Conservation (phyloP, 2,797 vertebrate species). For the Microchirus variegatus region DNA sequence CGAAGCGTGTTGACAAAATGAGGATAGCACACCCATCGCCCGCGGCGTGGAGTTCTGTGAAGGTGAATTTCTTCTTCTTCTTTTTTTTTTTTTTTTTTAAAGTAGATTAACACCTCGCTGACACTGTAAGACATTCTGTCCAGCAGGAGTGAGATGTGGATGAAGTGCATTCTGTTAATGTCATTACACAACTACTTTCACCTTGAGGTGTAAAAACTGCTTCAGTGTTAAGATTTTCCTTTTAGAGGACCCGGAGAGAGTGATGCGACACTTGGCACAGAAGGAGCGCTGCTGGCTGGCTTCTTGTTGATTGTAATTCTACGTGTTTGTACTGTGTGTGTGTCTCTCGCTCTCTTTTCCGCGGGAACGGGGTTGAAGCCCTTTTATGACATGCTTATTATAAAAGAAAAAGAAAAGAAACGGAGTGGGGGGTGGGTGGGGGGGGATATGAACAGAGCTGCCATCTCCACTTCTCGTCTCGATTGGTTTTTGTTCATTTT, state of each 20-base stretch:
- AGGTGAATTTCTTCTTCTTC: conserved; percentile 20
- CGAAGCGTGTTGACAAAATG: conserved; percentile 64
- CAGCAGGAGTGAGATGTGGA: conserved; percentile 57
- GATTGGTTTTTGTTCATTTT: conserved; percentile 52
- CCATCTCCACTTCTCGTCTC: conserved; percentile 59
- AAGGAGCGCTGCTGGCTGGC: conserved; percentile 69
- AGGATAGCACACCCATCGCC: conserved; percentile 52
- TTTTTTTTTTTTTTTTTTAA: too few relatives aligned
- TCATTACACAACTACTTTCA: conserved; percentile 62
- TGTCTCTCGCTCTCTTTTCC: conserved; percentile 52
- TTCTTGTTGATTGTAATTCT: conserved; percentile 71
- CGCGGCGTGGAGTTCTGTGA: conserved; percentile 45
- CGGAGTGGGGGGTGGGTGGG: conserved; percentile 1
- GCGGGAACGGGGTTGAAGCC: conserved; percentile 70
- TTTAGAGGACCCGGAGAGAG: conserved; percentile 53
- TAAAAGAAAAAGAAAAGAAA: conserved; percentile 6
- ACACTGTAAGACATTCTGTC: conserved; percentile 51
- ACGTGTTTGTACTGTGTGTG: conserved; percentile 59
- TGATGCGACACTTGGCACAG: conserved; percentile 68
- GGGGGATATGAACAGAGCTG: conserved; percentile 63
- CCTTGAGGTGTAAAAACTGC: conserved; percentile 63
- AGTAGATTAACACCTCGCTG: conserved; percentile 36
- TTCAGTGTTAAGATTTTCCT: conserved; percentile 54
- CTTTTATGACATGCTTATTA: conserved; percentile 74
- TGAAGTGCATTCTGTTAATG: conserved; percentile 63